These are phyloP conservation scores for Pelecanus crispus DNA, from an alignment of 2,113 vertebrate genomes.

Conservation along the genomic window DNA sequence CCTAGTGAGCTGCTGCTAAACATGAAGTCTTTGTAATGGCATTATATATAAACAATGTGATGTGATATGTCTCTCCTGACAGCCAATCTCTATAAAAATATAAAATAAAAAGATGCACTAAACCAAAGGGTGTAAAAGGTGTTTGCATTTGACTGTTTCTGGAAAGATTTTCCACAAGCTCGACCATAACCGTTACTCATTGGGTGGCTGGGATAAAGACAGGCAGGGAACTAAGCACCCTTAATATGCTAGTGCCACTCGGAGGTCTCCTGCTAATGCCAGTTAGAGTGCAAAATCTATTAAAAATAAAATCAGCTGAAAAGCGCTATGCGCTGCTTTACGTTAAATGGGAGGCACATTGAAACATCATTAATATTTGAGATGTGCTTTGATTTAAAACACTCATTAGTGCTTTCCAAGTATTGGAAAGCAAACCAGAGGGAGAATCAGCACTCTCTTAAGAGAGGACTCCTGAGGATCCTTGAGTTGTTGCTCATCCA, in stretches of 20 bases:
- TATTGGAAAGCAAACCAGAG: conserved; percentile 60
- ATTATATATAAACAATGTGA: conserved; percentile 34
- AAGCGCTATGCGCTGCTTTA: neutral
- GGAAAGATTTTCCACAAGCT: conserved; percentile 19
- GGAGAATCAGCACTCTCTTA: conserved; percentile 32
- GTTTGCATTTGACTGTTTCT: conserved; percentile 17
- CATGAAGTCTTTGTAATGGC: neutral
- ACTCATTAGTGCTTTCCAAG: conserved; percentile 65
- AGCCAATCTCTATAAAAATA: conserved; percentile 46
- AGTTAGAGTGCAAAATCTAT: neutral
- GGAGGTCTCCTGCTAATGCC: neutral
- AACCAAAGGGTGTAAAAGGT: conserved; percentile 20
- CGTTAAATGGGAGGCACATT: conserved; percentile 9
- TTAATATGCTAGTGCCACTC: conserved; percentile 13
- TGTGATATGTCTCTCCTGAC: conserved; percentile 43
- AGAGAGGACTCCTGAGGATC: conserved; percentile 28
- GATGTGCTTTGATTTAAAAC: conserved; percentile 58
- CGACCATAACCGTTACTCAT: neutral
- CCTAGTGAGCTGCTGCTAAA: conserved; percentile 56
- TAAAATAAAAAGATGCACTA: conserved; percentile 32
- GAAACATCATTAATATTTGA: conserved; percentile 61
- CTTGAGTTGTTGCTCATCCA: conserved; percentile 25
- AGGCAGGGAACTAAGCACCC: neutral
- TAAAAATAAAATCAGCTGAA: neutral
- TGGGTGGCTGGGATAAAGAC: conserved; percentile 21